Evolutionary conservation across 2,113 vertebrate species (phyloP), one percentile per base, ranked within the genome.

Genomic region (Oryzias javanicus): DNA sequence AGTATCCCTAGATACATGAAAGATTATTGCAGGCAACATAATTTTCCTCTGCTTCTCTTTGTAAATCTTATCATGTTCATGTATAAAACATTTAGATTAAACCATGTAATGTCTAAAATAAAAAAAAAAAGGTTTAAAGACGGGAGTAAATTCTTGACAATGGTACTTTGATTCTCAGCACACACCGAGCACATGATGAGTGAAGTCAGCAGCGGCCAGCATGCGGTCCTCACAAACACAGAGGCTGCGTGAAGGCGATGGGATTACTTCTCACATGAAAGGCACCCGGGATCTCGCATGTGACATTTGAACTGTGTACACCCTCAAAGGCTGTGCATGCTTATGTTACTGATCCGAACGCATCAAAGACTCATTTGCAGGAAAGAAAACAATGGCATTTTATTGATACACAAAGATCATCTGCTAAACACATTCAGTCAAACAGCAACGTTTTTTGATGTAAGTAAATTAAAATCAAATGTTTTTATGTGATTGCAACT

Each of bases 261-360:
- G 70, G 78, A 83, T 80, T 80, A 84, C 16, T 29, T 45, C 67
- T 74, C 80, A 61, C 74, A 61, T 74, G 70, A 68, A 70, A 49
- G 51, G 35, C 46, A 24, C 55, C 19, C 45, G 67, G 50, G 60
- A 72, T 47, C 59, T 73, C 72, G 60, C 53, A 14, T 65, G 74
- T 74, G 64, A 66, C 47, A 1, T 66, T 22, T 1, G 6, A 20
- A 18, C 35, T 45, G 35, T 49, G 22, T 29, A 4, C 46, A 40
- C 50, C 35, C 17, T 22, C 49, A 24, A 55, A 52, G 27, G 20
- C 1, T 0, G n/a, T 0, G 15, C 10, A 29, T 12, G 1, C 6
- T 40, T 4, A 1, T 12, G 20, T 0, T 15, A 49, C 29, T 44
- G 16, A 44, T 52, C 63, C 57, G 35, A 8, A 35, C 35, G 1